Evolutionary conservation across 2,797 vertebrate species (phyloP).

Genomic region (Pogoniulus pusillus): DNA sequence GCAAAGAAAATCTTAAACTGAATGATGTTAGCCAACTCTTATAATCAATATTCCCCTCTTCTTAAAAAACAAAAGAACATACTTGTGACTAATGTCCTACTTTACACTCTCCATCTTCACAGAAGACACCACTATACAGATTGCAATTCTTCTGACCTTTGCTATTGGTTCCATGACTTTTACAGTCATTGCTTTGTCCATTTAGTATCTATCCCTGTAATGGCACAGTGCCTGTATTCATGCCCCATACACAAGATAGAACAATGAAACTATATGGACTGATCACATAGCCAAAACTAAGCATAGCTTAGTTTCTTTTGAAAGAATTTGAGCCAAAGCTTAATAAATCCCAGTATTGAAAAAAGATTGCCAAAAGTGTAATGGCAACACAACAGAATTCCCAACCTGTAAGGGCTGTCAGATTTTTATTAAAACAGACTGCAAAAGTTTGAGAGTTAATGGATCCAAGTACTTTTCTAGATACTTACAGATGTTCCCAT

Average conservation of each 20-base stretch:
- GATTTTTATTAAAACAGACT: not conserved
- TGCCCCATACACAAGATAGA: not conserved
- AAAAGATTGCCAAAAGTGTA: not conserved
- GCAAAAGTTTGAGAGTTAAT: not conserved
- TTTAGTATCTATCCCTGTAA: not conserved
- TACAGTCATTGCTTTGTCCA: not conserved
- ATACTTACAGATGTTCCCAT: rapidly evolving
- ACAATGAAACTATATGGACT: not conserved
- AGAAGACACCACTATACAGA: not conserved
- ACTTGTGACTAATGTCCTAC: not conserved
- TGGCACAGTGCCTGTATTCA: not conserved
- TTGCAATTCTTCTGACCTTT: not conserved
- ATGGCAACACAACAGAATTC: not conserved
- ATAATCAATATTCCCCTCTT: not conserved
- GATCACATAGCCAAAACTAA: not conserved
- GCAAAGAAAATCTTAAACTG: not conserved
- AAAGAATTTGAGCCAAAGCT: not conserved
- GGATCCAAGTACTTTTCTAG: not conserved
- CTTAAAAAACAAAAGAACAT: not conserved
- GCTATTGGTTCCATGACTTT: not conserved
- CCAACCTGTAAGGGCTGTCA: not conserved
- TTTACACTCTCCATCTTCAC: not conserved
- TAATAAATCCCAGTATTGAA: not conserved
- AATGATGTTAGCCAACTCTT: not conserved
- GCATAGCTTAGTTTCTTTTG: not conserved